Base-by-base conservation (phyloP, 2,113 vertebrate species). In the Equus przewalskii region DNA sequence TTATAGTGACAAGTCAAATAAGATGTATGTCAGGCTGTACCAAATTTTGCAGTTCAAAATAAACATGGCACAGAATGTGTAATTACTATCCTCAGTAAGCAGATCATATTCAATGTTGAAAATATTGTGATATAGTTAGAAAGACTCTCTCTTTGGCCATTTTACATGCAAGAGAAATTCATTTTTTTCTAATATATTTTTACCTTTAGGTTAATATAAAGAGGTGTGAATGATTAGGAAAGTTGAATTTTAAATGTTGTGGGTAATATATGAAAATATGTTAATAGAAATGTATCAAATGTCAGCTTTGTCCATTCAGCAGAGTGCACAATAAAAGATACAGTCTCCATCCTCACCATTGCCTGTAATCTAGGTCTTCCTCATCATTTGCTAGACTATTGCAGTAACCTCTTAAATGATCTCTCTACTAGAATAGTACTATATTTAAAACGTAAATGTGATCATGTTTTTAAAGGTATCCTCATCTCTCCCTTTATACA, bases 111-210 rank as follows among this genome's bases (percentile, higher is more conserved):
- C 49, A 65, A 0, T 41, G 36, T 65, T 78, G 49, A 97, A 97
- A 96, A 94, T 80, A 67, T 7, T 18, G 30, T 73, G 9, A 70
- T 62, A 33, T 4, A 51, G 22, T 81, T 87, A 91, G 14, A 86
- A 92, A 64, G 19, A 46, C 26, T 14, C 41, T 82, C 79, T 41
- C 9, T 51, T 14, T 94, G 41, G 24, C 36, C 62, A 79, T 96
- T 93, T 96, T 64, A 84, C 9, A 75, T 75, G 15, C 60, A 95
- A 44, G 28, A 56, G 79, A 92, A 94, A 85, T 95, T 90, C 10
- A 56, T 28, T 70, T 80, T 81, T 97, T 80, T 22, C 46, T 67
- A 41, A 84, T n/a, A 41, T 16, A 56, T 49, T 67, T 96, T 92
- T 75, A 60, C 44, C n/a, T 87, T 76, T 51, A 36, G 11, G 46